A percentile compares a stretch with the other conserved stretches of the same genome.
These are phyloP conservation scores for Mamestra configurata DNA, from an alignment of 1,140 invertebrate species.

Conservation along the genomic window DNA sequence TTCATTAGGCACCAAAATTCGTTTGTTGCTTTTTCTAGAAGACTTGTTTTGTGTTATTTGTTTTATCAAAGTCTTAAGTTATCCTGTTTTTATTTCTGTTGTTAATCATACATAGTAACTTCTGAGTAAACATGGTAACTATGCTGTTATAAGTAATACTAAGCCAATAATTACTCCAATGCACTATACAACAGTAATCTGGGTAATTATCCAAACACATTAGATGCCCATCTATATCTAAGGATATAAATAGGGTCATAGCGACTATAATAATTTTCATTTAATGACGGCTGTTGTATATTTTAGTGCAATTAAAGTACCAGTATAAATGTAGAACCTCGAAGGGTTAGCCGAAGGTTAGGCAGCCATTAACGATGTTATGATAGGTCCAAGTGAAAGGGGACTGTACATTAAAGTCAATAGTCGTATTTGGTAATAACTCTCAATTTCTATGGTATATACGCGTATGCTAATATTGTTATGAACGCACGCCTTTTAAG, in stretches of 20 bases:
- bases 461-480: constrained; percentile 10
- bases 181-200: not conserved
- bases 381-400: constrained; percentile 22
- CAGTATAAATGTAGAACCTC: not conserved
- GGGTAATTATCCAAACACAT: constrained; percentile 1
- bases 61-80: not conserved
- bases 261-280: not conserved
- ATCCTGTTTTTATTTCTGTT: not conserved
- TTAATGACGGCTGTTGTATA: not conserved
- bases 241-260: constrained; percentile 11
- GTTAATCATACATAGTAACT: not conserved
- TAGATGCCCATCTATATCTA: constrained; percentile 1
- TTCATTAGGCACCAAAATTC: no score
- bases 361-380: not conserved
- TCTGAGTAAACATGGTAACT: not conserved
- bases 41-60: no score
- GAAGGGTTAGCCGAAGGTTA: constrained; percentile 23
- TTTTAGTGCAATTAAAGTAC: constrained; percentile 10
- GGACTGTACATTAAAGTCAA: constrained; percentile 14
- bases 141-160: not conserved
- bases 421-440: constrained; percentile 23
- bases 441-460: constrained; percentile 22
- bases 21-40: not conserved
- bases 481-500: not conserved
- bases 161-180: not conserved